Conservation (phyloP, 2,888 invertebrate species). For the Antheraea assamensis region DNA sequence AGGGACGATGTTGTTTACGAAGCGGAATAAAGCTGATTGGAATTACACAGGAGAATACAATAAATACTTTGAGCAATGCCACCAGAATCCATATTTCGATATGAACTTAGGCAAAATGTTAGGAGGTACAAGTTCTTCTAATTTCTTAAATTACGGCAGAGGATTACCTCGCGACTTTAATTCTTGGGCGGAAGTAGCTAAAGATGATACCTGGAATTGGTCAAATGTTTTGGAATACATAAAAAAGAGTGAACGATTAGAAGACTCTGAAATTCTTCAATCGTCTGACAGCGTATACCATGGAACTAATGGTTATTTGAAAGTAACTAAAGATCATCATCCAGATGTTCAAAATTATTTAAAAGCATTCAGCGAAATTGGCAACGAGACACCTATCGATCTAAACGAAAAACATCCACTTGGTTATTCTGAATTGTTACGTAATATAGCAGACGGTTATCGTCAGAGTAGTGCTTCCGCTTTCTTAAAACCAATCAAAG, state of each 20-base stretch:
- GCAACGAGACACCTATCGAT: constrained; percentile 48
- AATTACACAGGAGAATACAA: constrained; percentile 48
- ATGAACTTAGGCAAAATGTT: constrained; percentile 80
- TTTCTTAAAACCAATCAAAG: constrained; percentile 42
- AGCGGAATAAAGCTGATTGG: constrained; percentile 21
- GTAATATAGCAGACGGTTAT: constrained; percentile 44
- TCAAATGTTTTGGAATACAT: constrained; percentile 68
- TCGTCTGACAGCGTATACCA: constrained; percentile 31
- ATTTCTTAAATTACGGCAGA: constrained; percentile 75
- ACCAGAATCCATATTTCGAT: constrained; percentile 15
- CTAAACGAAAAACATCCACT: constrained; percentile 44
- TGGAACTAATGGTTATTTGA: constrained; percentile 33
- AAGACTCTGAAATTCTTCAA: constrained; percentile 35
- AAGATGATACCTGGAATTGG: constrained; percentile 78
- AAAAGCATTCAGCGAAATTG: constrained; percentile 59
- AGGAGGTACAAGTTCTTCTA: constrained; percentile 77
- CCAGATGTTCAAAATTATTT: constrained; percentile 34
- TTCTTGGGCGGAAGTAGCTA: constrained; percentile 69
- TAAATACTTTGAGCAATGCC: constrained; percentile 40
- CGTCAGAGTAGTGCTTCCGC: constrained; percentile 69
- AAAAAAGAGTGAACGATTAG: constrained; percentile 64
- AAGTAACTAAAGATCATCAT: constrained; percentile 28
- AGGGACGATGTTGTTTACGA: constrained; percentile 13
- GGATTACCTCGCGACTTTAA: constrained; percentile 55
- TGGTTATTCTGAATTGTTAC: constrained; percentile 42